phyloP scores from a whole-genome alignment of 2,888 invertebrate genomes.

The Scrobipalpa costella region DNA sequence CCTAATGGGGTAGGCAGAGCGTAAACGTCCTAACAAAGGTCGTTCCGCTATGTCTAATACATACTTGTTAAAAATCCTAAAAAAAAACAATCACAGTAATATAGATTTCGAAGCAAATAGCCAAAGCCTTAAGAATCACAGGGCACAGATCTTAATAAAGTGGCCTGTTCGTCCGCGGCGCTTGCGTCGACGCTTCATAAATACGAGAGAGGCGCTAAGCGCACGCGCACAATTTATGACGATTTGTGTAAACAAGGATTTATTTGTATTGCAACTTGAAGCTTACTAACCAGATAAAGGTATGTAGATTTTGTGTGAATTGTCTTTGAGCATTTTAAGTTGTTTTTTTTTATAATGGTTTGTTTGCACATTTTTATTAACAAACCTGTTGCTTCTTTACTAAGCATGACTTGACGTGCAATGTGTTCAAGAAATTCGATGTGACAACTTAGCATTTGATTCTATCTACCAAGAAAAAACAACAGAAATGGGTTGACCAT shows the following conservation, averaged over 20 bases:
- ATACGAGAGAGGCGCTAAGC: conserved; percentile 25
- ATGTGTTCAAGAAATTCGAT: conserved; percentile 1
- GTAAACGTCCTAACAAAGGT: too few species aligned
- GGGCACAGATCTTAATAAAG: conserved; percentile 4
- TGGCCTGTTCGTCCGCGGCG: conserved; percentile 13
- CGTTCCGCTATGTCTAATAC: too few species aligned
- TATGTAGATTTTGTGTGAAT: not conserved
- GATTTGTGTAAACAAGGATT: conserved; percentile 30
- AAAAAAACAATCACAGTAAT: too few species aligned
- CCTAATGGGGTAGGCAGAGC: too few species aligned
- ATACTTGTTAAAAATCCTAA: too few species aligned
- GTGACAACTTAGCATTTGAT: conserved; percentile 6
- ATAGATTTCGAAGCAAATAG: too few species aligned
- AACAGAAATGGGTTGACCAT: conserved; percentile 44
- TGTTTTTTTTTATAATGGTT: too few species aligned
- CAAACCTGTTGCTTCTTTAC: too few species aligned
- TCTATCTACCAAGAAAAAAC: conserved; percentile 11
- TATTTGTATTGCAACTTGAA: conserved; percentile 27
- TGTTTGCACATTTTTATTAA: too few species aligned
- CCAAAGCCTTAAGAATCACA: not conserved
- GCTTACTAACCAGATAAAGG: not conserved
- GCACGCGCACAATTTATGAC: conserved; percentile 29
- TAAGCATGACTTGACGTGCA: too few species aligned
- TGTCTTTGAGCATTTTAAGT: too few species aligned
- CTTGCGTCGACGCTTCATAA: conserved; percentile 27